Evolutionary conservation across 2,888 invertebrate species (phyloP).

Genomic region (Oxyscelio sp.): DNA sequence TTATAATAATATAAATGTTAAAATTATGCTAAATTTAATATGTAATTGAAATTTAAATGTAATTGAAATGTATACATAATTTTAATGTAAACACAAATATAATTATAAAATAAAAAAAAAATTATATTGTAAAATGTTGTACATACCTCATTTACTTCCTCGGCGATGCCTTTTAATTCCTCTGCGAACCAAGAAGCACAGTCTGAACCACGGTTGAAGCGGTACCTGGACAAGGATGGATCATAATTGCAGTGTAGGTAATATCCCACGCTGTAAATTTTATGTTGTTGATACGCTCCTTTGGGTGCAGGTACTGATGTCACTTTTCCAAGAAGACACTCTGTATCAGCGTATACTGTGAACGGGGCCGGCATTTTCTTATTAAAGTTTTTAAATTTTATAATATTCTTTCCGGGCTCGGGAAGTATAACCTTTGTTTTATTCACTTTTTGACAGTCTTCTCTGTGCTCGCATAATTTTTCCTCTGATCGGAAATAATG

Average conservation of each 20-base stretch:
- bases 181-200: background rate
- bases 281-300: background rate
- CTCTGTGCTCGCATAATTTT: background rate
- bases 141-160: slow-evolving; percentile 2
- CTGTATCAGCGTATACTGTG: background rate
- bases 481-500: slow-evolving; percentile 4
- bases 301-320: background rate
- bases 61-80: no score
- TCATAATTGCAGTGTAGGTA: background rate
- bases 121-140: no score
- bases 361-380: background rate
- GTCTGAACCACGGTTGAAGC: background rate
- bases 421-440: background rate
- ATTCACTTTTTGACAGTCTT: slow-evolving; percentile 4
- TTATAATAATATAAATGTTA: no score
- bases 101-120: no score
- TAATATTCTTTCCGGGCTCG: background rate
- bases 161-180: background rate
- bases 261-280: background rate
- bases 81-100: no score
- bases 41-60: no score
- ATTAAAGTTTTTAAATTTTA: slow-evolving; percentile 7
- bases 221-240: background rate
- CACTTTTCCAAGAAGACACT: background rate
- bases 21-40: no score